Base-by-base conservation (phyloP, 1,140 invertebrate genomes). In the Pemphigus obesinymphae region DNA sequence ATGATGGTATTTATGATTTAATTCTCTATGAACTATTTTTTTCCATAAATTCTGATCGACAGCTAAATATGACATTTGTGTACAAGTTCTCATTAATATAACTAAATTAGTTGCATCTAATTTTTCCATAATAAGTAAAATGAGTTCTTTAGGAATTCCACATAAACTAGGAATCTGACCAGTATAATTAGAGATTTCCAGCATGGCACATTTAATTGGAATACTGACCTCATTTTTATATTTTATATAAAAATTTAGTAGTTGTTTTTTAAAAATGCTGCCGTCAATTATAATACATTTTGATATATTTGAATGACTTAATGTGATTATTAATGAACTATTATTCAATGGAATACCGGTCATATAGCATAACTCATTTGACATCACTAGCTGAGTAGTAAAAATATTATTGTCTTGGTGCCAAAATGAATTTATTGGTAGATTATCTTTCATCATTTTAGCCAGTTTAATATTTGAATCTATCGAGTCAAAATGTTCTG, bases 221-320 rank as follows among this genome's bases (percentile, higher is more conserved):
- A 80, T 23, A 3, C 55, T 63, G n/a, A 80, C 76, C 37, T n/a
- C 17, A 61, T 80, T 80, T 80, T 80, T 80, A 63, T 26, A 80
- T 29, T 80, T 61, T 63, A 80, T n/a, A 17, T 31, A 48, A 17
- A 40, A 26, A 37, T 58, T 0, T 17, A 0, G 10, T 0, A 40
- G 20, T 45, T 45, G 2, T 45, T 40, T 6, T 13, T 37, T 58
- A 2, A 11, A 26, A 40, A 37, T 70, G 6, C 2, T 70, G 3
- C 5, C 10, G 8, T 55, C 50, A 43, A 40, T 10, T 43, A 58
- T 13, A 43, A 5, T 68, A 23, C 50, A 80, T 20, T 61, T 63
- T 31, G 76, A 80, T 10, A 63, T 6, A 45, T 63, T 63, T 11
- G 26, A 80, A 43, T 40, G 13, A 80, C 15, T 80, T 63, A 80